phyloP scores from a whole-genome alignment of 2,888 invertebrate species.

The Antitype chi region DNA sequence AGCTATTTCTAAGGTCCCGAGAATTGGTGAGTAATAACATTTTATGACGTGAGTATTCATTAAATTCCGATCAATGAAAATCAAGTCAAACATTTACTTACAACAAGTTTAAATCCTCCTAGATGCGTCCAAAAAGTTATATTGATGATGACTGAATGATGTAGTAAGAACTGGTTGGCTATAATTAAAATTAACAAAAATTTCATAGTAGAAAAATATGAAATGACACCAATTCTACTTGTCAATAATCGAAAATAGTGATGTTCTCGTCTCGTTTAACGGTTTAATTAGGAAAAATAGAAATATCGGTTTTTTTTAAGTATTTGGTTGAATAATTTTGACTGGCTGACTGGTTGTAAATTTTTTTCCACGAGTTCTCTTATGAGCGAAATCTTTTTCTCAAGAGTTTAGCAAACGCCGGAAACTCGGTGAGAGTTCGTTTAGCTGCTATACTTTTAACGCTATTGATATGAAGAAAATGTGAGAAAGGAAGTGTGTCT shows the following conservation, averaged over 20 bases:
- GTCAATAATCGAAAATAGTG: conserved; percentile 77
- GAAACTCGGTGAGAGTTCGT: conserved; percentile 84
- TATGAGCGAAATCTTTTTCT: conserved; percentile 76
- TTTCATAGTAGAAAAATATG: conserved; percentile 38
- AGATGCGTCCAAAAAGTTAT: conserved; percentile 53
- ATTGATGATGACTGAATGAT: conserved; percentile 21
- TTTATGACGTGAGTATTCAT: conserved; percentile 48
- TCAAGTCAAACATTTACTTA: conserved; percentile 42
- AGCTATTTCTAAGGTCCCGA: conserved; percentile 82
- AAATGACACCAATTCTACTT: conserved; percentile 50
- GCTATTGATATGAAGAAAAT: conserved; percentile 89
- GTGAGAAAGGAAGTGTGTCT: conserved; percentile 90
- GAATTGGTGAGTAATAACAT: conserved; percentile 73
- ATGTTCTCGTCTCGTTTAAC: conserved; percentile 58
- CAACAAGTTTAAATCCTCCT: conserved; percentile 15
- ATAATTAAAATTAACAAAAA: conserved; percentile 35
- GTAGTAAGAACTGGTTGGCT: conserved; percentile 53
- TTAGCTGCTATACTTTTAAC: conserved; percentile 82
- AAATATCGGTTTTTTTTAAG: conserved; percentile 42
- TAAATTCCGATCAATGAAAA: conserved; percentile 56
- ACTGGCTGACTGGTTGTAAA: neutral
- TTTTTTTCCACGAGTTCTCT: conserved; percentile 62
- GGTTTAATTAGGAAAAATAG: conserved; percentile 15
- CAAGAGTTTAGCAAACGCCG: conserved; percentile 76
- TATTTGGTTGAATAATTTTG: neutral